These are phyloP conservation scores for Hydractinia echinata DNA, from an alignment of 30 jellyfish, hydroid and myxozoan species.

Conservation along the genomic window DNA sequence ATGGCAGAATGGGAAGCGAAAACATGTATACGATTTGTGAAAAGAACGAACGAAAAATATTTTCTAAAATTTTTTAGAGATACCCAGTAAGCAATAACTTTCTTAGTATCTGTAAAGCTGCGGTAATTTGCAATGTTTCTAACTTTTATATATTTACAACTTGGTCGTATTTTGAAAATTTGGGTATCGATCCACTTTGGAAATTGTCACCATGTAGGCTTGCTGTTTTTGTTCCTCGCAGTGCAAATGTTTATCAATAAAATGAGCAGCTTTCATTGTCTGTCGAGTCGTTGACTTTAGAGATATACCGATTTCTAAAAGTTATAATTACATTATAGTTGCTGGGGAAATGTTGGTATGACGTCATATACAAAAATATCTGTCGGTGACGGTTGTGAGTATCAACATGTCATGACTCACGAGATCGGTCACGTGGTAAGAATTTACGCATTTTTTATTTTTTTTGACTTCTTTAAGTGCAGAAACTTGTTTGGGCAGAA, in stretches of 20 bases:
- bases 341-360: conserved; percentile 94
- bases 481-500: too few species aligned
- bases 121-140: too few species aligned
- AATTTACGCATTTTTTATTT: not conserved
- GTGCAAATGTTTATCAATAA: too few species aligned
- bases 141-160: too few species aligned
- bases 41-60: conserved; percentile 67
- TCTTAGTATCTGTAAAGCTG: too few species aligned
- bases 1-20: conserved; percentile 94
- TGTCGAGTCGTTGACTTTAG: not conserved
- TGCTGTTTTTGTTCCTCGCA: too few species aligned
- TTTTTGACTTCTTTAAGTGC: too few species aligned
- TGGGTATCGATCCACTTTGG: too few species aligned
- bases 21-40: conserved; percentile 80
- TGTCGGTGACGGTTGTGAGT: conserved; percentile 79
- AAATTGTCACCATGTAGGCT: not conserved
- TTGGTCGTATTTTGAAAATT: too few species aligned
- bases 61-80: conserved; percentile 65
- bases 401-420: conserved; percentile 80
- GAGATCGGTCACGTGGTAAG: conserved; percentile 91
- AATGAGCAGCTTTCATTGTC: not conserved
- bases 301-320: not conserved
- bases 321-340: conserved; percentile 27
- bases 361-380: conserved; percentile 68
- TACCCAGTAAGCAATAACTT: conserved; percentile 49